Evolutionary conservation across 2,888 invertebrate species (phyloP).

Genomic region (Terebella lapidaria): DNA sequence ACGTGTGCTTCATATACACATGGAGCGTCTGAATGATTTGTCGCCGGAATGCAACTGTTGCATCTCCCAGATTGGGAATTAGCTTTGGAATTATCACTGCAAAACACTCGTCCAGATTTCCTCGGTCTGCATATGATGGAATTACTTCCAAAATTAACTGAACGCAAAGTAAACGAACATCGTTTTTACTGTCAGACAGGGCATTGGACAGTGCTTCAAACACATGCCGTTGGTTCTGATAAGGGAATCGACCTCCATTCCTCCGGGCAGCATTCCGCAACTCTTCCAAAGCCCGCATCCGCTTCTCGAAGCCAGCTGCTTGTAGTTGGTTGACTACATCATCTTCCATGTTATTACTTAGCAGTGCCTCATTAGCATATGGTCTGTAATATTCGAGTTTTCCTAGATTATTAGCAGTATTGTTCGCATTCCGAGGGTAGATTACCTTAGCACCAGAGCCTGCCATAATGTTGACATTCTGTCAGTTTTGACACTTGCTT

Average conservation of each 20-base stretch:
- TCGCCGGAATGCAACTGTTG: slow-evolving; percentile 46
- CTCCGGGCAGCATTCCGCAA: not conserved
- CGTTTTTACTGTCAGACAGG: not conserved
- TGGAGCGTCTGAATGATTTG: slow-evolving; percentile 54
- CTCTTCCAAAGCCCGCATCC: not conserved
- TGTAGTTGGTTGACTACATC: not conserved
- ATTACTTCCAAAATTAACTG: not conserved
- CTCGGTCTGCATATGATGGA: slow-evolving; percentile 28
- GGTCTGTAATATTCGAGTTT: not conserved
- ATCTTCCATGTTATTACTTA: not conserved
- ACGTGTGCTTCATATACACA: slow-evolving; percentile 53
- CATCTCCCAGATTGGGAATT: slow-evolving; percentile 50
- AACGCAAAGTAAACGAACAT: not conserved
- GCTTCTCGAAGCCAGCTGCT: not conserved
- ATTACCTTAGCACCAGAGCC: not conserved
- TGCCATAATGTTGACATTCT: not conserved
- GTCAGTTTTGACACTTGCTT: too few species aligned
- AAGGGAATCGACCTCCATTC: not conserved
- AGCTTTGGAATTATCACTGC: slow-evolving; percentile 48
- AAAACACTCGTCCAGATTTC: slow-evolving; percentile 52
- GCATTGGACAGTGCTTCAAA: not conserved
- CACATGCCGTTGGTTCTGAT: not conserved
- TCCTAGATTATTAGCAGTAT: not conserved
- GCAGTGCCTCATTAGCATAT: not conserved
- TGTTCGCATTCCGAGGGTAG: not conserved